These are phyloP conservation scores for Phengaris arion DNA, from an alignment of 2,888 invertebrate species.

Conservation along the genomic window DNA sequence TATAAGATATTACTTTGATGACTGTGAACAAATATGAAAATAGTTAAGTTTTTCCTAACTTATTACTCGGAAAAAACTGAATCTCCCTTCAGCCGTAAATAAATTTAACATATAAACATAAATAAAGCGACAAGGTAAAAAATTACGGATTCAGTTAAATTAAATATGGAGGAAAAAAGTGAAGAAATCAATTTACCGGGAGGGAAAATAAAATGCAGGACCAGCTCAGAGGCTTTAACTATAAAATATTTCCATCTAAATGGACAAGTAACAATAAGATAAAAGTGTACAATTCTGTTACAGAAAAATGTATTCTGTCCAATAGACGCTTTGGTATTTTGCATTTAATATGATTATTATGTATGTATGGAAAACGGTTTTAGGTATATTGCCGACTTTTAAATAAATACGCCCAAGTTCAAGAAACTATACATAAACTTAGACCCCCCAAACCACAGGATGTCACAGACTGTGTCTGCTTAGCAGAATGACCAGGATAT, in stretches of 20 bases:
- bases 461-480: too few relatives aligned
- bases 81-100: background rate
- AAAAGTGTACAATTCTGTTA: constrained; percentile 1
- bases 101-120: background rate
- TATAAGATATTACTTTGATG: background rate
- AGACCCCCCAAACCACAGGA: too few relatives aligned
- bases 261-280: constrained; percentile 12
- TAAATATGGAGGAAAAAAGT: constrained; percentile 17
- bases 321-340: background rate
- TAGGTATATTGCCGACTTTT: too few relatives aligned
- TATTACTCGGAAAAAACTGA: background rate
- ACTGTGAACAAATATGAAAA: background rate
- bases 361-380: background rate
- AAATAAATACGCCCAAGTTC: too few relatives aligned
- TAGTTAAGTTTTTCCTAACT: too few relatives aligned
- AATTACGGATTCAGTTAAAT: background rate
- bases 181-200: background rate
- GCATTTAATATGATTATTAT: background rate
- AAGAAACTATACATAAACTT: too few relatives aligned
- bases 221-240: constrained; percentile 9
- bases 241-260: constrained; percentile 27
- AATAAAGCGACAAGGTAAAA: background rate
- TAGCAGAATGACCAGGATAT: too few relatives aligned
- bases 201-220: constrained; percentile 15
- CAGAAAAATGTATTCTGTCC: constrained; percentile 1